phyloP scores from a whole-genome alignment of 1,140 invertebrate genomes.

The Drosophila ohnishii region DNA sequence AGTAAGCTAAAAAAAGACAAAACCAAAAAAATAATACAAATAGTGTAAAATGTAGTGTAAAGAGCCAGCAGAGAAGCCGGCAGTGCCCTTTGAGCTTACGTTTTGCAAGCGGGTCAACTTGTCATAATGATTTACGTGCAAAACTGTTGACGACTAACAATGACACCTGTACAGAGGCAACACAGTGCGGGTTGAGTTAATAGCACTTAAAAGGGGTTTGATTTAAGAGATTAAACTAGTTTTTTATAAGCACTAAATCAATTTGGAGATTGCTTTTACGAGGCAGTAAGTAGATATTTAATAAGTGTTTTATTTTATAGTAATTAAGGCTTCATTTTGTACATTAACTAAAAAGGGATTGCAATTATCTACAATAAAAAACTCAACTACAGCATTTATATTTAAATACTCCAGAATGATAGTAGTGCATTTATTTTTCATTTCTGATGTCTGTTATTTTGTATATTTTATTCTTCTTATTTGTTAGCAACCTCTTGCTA shows the following conservation, averaged over 20 bases:
- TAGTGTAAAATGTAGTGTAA: slow-evolving; percentile 6
- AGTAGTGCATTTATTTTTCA: no score
- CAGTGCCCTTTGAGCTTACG: slow-evolving; percentile 34
- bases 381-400: not conserved
- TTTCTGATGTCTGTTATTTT: not conserved
- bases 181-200: not conserved
- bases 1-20: slow-evolving; percentile 27
- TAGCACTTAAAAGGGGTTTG: slow-evolving; percentile 2
- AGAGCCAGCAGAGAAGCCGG: slow-evolving; percentile 29
- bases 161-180: slow-evolving; percentile 46
- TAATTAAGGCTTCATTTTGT: not conserved
- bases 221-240: not conserved
- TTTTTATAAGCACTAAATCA: not conserved
- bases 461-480: not conserved
- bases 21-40: slow-evolving; percentile 3
- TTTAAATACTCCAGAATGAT: no score
- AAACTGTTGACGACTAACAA: slow-evolving; percentile 46
- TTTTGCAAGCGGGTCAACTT: slow-evolving; percentile 75
- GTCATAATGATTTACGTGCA: slow-evolving; percentile 73
- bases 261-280: not conserved
- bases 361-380: no score
- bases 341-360: not conserved
- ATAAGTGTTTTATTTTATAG: not conserved
- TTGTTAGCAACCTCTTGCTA: not conserved
- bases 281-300: not conserved